Base-by-base conservation (phyloP, 2,113 vertebrate species). In the Ia io region DNA sequence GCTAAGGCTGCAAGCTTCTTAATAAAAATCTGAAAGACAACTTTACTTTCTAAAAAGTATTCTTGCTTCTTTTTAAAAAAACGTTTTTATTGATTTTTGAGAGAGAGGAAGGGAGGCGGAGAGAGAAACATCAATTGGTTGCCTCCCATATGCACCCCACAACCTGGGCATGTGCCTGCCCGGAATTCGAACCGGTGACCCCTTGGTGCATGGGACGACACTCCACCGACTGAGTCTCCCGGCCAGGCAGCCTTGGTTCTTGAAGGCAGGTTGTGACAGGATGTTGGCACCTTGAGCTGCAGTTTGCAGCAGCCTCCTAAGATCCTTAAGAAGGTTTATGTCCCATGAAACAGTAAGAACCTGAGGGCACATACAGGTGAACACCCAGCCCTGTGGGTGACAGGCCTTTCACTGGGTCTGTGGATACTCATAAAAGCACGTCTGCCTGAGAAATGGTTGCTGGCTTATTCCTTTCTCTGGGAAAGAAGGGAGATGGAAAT, bases 391-490 rank as follows among this genome's bases (percentile, higher is more conserved):
- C 65, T 1, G 0, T 30, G 16, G 22, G 95, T 92, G 40, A 42
- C 32, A 92, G 78, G 37, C 59, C 92, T 95, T 97, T 91, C 88
- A 63, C 88, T 90, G 84, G 40, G 53, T 88, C 94, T 30, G 32
- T 80, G 22, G 0, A 93, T 91, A 67, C 23, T 96, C 70, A 95
- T 93, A 78, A 90, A 96, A 89, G 74, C 96, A 73, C 70, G 6
- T 97, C 84, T 85, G 87, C 80, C 65, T 82, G 88, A 91, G 94
- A 79, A 92, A 90, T 95, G 91, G 76, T 77, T 70, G 2, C 37
- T 95, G 49, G 93, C 77, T 84, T 82, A 59, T 95, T 97, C 69
- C 44, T 90, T 74, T 82, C 84, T 70, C 44, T 84, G 0, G 59
- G 35, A 77, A 95, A 88, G 32, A 84, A 61, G 86, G 30, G 40